A percentile compares a stretch with the other conserved stretches of the same genome.
Conservation (phyloP, 2,888 invertebrate species). For the Allolobophora icterica region DNA sequence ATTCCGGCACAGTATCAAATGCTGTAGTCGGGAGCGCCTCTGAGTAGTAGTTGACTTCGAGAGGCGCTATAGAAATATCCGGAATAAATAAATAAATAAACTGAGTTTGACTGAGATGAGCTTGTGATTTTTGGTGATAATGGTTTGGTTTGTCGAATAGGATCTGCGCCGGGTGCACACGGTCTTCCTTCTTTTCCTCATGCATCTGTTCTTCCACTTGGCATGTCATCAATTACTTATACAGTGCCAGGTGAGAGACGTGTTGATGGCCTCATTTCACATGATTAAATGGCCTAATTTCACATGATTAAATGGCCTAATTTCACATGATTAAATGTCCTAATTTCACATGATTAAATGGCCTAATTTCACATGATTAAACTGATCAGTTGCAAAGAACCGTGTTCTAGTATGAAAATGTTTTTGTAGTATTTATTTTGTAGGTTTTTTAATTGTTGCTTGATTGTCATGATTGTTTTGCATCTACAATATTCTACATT, state of each 20-base stretch:
- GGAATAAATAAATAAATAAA: too few species aligned
- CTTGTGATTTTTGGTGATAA: neutral
- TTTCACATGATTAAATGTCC: too few species aligned
- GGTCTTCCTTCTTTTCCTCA: neutral
- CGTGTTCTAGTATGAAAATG: neutral
- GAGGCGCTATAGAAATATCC: too few species aligned
- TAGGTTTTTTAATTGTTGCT: neutral
- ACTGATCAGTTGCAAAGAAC: neutral
- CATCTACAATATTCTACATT: neutral
- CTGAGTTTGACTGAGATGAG: too few species aligned
- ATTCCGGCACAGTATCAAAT: too few species aligned
- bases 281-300: neutral
- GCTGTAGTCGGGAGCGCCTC: too few species aligned
- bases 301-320: too few species aligned
- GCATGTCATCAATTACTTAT: slow-evolving; percentile 18
- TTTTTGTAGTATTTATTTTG: too few species aligned
- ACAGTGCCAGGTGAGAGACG: neutral
- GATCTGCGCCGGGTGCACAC: neutral
- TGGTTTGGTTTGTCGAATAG: neutral
- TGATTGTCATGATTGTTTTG: neutral
- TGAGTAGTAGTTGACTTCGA: too few species aligned
- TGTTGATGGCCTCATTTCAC: neutral
- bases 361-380: neutral
- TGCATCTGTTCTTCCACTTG: slow-evolving; percentile 13
- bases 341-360: neutral